Conservation (phyloP, 1,140 invertebrate species). For the Drosophila elegans region DNA sequence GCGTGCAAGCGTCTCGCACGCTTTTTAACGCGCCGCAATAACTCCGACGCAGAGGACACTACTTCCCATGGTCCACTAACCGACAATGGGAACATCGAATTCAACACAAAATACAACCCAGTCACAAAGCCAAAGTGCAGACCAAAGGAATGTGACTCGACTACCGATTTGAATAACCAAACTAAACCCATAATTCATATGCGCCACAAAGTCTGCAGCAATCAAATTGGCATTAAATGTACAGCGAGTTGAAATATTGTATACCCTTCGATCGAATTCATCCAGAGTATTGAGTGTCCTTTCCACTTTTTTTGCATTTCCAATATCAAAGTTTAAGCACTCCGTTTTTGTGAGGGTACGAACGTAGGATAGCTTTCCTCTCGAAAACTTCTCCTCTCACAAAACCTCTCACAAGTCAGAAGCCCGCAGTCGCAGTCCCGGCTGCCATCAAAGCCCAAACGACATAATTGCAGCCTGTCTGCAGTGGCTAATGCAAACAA, state of each 20-base stretch:
- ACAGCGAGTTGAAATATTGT: constrained; percentile 1
- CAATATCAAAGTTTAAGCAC: neutral
- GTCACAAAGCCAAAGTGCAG: constrained; percentile 72
- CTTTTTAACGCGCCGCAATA: constrained; percentile 36
- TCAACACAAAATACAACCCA: constrained; percentile 36
- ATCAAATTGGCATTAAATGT: constrained; percentile 64
- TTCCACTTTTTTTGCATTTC: neutral
- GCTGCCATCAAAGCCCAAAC: constrained; percentile 45
- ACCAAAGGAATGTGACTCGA: constrained; percentile 68
- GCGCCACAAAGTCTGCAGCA: constrained; percentile 79
- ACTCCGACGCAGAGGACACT: constrained; percentile 12
- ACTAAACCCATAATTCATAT: constrained; percentile 78
- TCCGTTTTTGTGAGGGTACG: constrained; percentile 10
- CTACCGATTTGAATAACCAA: constrained; percentile 32
- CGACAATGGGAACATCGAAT: constrained; percentile 60
- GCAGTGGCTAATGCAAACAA: constrained; percentile 79
- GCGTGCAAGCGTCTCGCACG: constrained; percentile 38
- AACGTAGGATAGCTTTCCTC: constrained; percentile 10
- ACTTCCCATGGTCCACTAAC: constrained; percentile 79
- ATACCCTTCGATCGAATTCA: constrained; percentile 9
- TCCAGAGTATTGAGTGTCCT: too few relatives aligned
- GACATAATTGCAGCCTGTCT: constrained; percentile 80
- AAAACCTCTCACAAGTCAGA: constrained; percentile 7
- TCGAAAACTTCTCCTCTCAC: constrained; percentile 14
- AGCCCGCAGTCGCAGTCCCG: constrained; percentile 9